These are phyloP conservation scores for Dendrolimus kikuchii DNA, from an alignment of 1,140 invertebrate species.

Conservation along the genomic window DNA sequence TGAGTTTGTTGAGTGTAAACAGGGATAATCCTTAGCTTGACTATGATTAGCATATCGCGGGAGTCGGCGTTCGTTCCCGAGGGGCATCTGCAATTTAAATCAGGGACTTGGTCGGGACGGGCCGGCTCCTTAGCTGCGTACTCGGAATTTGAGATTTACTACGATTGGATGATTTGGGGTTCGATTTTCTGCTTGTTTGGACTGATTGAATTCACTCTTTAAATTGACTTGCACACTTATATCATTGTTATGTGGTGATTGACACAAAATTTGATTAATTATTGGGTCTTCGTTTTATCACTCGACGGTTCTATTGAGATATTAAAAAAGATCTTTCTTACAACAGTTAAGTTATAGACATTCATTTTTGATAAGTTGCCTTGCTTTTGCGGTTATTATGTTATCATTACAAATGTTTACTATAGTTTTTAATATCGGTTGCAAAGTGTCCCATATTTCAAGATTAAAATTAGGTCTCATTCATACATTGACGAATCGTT, in stretches of 20 bases:
- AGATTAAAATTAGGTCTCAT: too few relatives aligned
- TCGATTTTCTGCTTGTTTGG: slow-evolving; percentile 66
- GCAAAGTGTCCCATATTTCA: too few relatives aligned
- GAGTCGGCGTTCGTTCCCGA: slow-evolving; percentile 52
- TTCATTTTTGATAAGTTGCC: too few relatives aligned
- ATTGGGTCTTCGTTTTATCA: too few relatives aligned
- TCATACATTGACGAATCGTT: too few relatives aligned
- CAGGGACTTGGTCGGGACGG: slow-evolving; percentile 54
- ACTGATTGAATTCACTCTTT: slow-evolving; percentile 55
- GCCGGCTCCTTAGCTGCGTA: slow-evolving; percentile 56
- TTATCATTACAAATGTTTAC: too few relatives aligned
- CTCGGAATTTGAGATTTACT: slow-evolving; percentile 63
- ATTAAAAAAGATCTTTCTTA: too few relatives aligned
- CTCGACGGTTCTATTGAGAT: too few relatives aligned
- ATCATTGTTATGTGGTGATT: slow-evolving; percentile 2
- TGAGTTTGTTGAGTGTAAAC: slow-evolving; percentile 71
- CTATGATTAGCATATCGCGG: slow-evolving; percentile 70
- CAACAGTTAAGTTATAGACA: too few relatives aligned
- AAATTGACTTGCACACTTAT: slow-evolving; percentile 29
- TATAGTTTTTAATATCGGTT: too few relatives aligned
- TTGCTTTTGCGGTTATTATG: too few relatives aligned
- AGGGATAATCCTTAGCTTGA: slow-evolving; percentile 69
- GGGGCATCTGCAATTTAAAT: slow-evolving; percentile 68
- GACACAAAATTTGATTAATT: not conserved
- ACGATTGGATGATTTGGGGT: slow-evolving; percentile 64